Percentiles rank a stretch among this genome's conserved stretches.
Evolutionary conservation across 2,113 vertebrate species (phyloP).

Genomic region (Vulpes ferrilata): DNA sequence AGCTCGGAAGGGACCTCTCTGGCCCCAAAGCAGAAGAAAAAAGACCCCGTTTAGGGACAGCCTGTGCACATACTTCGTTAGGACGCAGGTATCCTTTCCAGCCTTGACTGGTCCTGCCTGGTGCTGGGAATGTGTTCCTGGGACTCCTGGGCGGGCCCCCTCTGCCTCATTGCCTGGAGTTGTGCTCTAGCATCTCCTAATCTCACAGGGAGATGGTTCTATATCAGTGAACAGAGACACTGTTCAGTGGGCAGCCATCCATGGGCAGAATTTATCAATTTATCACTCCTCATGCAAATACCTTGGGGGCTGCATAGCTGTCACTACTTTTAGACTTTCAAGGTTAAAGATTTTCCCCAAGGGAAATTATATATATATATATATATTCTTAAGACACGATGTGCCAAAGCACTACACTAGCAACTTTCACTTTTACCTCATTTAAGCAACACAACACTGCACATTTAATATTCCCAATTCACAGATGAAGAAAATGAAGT

Average conservation of each 20-base stretch:
- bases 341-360: background rate
- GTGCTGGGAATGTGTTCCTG: background rate
- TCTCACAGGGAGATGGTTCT: background rate
- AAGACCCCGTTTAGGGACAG: background rate
- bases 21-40: background rate
- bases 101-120: background rate
- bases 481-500: constrained; percentile 2
- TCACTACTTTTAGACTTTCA: background rate
- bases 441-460: background rate
- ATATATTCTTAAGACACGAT: background rate
- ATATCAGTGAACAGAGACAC: background rate
- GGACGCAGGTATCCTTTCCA: background rate
- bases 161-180: background rate
- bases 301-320: background rate
- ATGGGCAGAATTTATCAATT: background rate
- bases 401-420: background rate
- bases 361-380: background rate
- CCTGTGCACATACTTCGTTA: background rate
- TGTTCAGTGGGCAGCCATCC: background rate
- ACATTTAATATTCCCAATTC: background rate
- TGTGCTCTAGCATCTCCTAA: background rate
- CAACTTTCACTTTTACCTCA: background rate
- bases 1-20: background rate
- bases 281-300: background rate
- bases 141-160: background rate